These are phyloP conservation scores for Ameiurus melas DNA, from an alignment of 2,113 vertebrate genomes.

Conservation along the genomic window DNA sequence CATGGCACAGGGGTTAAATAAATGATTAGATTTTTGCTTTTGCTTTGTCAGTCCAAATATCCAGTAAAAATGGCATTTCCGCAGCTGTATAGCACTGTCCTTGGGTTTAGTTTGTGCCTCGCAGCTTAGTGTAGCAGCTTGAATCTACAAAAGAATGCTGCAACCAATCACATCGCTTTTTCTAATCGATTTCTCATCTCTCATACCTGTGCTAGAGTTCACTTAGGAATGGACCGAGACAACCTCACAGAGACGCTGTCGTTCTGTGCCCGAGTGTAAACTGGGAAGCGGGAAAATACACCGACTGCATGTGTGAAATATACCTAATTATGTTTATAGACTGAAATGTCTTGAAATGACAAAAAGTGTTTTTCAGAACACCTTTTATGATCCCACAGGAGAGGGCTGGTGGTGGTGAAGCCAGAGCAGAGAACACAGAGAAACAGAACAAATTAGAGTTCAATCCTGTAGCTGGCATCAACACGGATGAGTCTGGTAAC, in stretches of 20 bases:
- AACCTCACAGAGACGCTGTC: background rate
- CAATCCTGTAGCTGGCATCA: background rate
- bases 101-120: background rate
- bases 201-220: background rate
- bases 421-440: slow-evolving; percentile 5
- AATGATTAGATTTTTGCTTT: background rate
- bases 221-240: background rate
- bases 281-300: background rate
- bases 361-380: background rate
- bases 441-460: slow-evolving; percentile 21
- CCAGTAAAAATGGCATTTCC: background rate
- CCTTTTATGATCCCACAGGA: background rate
- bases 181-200: background rate
- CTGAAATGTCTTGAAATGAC: background rate
- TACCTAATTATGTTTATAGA: background rate
- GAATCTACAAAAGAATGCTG: background rate
- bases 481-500: slow-evolving; percentile 4
- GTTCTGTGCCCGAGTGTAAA: background rate
- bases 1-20: background rate
- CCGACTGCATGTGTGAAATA: background rate
- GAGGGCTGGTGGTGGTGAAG: background rate
- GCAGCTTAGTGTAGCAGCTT: background rate
- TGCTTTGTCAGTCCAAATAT: background rate
- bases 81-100: background rate
- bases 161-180: background rate